Base-by-base conservation (phyloP, 2,797 vertebrate species). In the Lepilemur ruficaudatus region DNA sequence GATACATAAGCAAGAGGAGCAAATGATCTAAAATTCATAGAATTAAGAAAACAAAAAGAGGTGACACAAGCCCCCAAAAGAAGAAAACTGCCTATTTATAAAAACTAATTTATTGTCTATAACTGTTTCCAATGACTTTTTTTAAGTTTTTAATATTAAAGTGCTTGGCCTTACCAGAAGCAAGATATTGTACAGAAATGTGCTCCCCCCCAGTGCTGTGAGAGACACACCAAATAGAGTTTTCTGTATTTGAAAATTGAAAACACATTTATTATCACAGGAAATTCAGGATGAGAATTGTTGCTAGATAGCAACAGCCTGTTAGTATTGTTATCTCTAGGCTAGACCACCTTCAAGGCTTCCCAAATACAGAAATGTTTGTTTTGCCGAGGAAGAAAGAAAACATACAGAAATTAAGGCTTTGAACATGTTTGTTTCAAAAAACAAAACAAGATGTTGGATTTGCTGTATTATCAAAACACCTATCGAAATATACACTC, bases 81-180 rank as follows among this genome's bases (percentile, higher is more conserved):
- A 93, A 92, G 50, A 72, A 91, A 97, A 93, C 65, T 12, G 17
- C 80, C 52, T 73, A 38, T 67, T 78, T 94, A 43, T 35, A 95
- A 97, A 93, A 75, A 89, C 78, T 96, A 70, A 86, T 79, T 89
- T 93, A 76, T 79, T 92, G 75, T 95, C 92, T 98, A 32, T 83
- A 89, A 88, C 93, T 97, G 92, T 95, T 98, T 96, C 81, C 96
- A 89, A 91, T 96, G 86, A 96, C 93, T 97, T 86, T 96, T 96
- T 91, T 96, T 81, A 59, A 80, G 12, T n/a, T 76, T 95, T 87
- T 65, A 93, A 52, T 82, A 73, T 55, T 22, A 55, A 55, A 41
- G 6, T 86, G 11, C 0, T 63, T 85, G 87, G 1, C 43, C 20
- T 95, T 85, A 9, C 75, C 12, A 94, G 95, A 95, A 93, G 46